phyloP scores from a whole-genome alignment of 2,113 vertebrate species.

The Rissa tridactyla region DNA sequence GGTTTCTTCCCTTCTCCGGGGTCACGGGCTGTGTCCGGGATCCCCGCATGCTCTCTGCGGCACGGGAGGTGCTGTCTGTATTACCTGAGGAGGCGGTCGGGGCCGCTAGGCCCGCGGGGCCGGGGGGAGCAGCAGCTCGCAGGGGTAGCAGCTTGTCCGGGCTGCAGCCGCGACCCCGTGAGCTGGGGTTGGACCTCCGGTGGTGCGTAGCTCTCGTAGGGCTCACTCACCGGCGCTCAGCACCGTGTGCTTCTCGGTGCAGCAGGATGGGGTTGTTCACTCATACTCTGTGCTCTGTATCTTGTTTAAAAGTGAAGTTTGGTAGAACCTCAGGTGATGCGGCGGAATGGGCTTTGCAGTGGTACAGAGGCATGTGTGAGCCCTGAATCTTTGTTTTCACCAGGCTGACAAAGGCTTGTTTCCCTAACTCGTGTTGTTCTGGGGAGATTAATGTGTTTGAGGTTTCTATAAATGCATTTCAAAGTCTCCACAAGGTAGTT shows the following conservation, averaged over 20 bases:
- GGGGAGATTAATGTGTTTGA: background rate
- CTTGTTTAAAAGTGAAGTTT: background rate
- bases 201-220: background rate
- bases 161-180: background rate
- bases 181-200: fast-evolving
- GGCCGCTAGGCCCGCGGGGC: background rate
- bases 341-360: background rate
- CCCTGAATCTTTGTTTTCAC: fast-evolving
- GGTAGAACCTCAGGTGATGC: background rate
- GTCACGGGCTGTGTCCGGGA: background rate
- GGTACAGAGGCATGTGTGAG: background rate
- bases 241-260: background rate
- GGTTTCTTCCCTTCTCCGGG: background rate
- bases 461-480: fast-evolving
- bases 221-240: background rate
- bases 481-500: background rate
- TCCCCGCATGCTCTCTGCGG: background rate
- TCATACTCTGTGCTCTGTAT: fast-evolving
- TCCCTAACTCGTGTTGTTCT: fast-evolving
- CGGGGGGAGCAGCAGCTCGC: too few species aligned
- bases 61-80: background rate
- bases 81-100: background rate
- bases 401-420: fast-evolving
- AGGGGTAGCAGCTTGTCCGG: background rate
- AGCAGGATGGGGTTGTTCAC: background rate